Evolutionary conservation across 2,797 vertebrate genomes (phyloP), one percentile per base, ranked within the genome.

Genomic region (Eulemur albifrons): DNA sequence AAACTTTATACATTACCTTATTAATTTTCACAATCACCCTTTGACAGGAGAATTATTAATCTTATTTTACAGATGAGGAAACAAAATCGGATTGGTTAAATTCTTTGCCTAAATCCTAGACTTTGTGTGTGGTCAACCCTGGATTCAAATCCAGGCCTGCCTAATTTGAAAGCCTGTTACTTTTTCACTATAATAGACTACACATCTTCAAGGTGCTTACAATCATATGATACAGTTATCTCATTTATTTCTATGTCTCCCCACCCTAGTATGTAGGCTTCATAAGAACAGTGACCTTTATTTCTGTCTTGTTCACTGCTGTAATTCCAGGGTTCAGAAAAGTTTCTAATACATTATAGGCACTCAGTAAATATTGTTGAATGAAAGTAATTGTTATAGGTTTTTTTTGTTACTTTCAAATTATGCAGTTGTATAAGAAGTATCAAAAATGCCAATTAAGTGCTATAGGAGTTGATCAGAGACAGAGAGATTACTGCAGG

Each of bases 391-490:
- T 80, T 40, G 80, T 65, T 63, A 54, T 20, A 54, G 52, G 52
- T 79, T 7, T 40, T 91, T 91, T 32, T 82, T 45, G 48, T 52
- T 94, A 87, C 94, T 65, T 96, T 84, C 45, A 90, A 93, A 77
- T 67, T 63, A 88, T 4, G 50, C 72, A 69, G 12, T 79, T 96
- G 75, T 93, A n/a, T 27, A 77, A 52, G 83, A 88, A 83, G 17
- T 95, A 73, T 32, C 23, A 80, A 54, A 89, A 79, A 70, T 94
- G 48, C 32, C 76, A 88, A 69, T 17, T 59, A 61, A 94, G 32
- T 92, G 25, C 50, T 70, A 43, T 38, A 81, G 38, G 20, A 4
- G 17, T 54, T 21, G n/a, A 54, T 80, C 38, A 88, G 8, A 52
- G 43, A 59, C 57, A 83, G 50, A 18, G 70, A 83, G 4, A 92